phyloP scores from a whole-genome alignment of 2,888 invertebrate species.

The Galerucella pusilla region DNA sequence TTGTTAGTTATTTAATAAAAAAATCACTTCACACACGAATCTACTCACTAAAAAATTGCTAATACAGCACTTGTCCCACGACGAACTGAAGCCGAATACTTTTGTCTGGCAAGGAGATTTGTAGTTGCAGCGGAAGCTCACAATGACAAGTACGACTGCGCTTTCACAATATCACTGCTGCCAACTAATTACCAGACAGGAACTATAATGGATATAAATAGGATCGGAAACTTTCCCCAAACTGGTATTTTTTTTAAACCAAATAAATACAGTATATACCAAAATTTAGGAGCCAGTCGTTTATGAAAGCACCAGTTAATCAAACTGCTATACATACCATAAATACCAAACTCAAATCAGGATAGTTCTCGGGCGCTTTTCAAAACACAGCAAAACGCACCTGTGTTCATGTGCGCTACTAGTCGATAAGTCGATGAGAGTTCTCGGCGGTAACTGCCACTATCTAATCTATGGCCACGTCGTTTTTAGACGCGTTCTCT shows the following conservation, averaged over 20 bases:
- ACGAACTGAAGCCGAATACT: conserved; percentile 59
- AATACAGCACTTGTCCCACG: conserved; percentile 58
- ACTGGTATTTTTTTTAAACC: neutral
- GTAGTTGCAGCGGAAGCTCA: conserved; percentile 56
- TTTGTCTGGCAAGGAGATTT: conserved; percentile 52
- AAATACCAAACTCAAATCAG: no score
- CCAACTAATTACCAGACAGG: conserved; percentile 37
- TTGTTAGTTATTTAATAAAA: conserved; percentile 63
- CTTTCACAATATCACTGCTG: conserved; percentile 30
- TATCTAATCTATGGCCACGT: no score
- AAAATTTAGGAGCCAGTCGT: no score
- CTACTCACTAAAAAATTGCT: conserved; percentile 56
- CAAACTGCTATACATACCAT: no score
- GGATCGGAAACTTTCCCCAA: neutral
- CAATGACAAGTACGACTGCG: conserved; percentile 57
- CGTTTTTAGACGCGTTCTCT: no score
- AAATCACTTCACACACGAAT: conserved; percentile 61
- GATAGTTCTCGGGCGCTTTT: no score
- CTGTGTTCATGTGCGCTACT: no score
- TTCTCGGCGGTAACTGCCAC: no score
- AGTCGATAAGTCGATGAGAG: no score
- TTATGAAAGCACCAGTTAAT: no score
- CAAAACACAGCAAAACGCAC: no score
- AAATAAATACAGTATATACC: neutral
- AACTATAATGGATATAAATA: neutral